Percentiles rank a stretch among this genome's conserved stretches.
These are phyloP conservation scores for Trimorus sp. DNA, from an alignment of 2,888 invertebrate species.

Conservation along the genomic window DNA sequence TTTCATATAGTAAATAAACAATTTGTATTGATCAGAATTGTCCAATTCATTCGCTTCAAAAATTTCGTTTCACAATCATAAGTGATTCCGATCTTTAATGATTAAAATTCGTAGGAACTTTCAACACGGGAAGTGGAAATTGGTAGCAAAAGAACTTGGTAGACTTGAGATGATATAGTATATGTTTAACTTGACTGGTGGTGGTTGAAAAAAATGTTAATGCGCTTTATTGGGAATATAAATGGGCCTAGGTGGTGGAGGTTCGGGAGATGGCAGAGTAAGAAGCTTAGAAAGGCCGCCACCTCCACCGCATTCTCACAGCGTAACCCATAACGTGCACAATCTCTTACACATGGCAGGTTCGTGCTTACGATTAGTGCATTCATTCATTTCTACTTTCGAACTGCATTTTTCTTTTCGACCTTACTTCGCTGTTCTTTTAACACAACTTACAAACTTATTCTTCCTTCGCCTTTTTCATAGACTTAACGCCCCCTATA, in stretches of 20 bases:
- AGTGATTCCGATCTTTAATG: no score
- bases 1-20: no score
- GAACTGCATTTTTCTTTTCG: constrained; percentile 4
- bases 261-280: constrained; percentile 82
- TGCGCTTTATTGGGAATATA: constrained; percentile 66
- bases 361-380: constrained; percentile 77
- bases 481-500: background rate
- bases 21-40: no score
- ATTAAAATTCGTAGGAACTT: background rate
- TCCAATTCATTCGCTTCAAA: no score
- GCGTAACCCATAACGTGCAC: constrained; percentile 85
- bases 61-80: no score
- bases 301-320: constrained; percentile 86
- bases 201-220: constrained; percentile 60
- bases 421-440: constrained; percentile 17
- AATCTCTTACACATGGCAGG: constrained; percentile 93
- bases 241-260: constrained; percentile 81
- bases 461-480: constrained; percentile 12
- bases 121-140: background rate
- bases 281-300: constrained; percentile 86
- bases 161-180: constrained; percentile 12
- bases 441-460: constrained; percentile 14
- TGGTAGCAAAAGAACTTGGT: background rate
- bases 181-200: constrained; percentile 37
- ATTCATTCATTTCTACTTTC: constrained; percentile 40